These are phyloP conservation scores for Gryon sp. DNA, from an alignment of 1,140 invertebrate species.

Conservation along the genomic window DNA sequence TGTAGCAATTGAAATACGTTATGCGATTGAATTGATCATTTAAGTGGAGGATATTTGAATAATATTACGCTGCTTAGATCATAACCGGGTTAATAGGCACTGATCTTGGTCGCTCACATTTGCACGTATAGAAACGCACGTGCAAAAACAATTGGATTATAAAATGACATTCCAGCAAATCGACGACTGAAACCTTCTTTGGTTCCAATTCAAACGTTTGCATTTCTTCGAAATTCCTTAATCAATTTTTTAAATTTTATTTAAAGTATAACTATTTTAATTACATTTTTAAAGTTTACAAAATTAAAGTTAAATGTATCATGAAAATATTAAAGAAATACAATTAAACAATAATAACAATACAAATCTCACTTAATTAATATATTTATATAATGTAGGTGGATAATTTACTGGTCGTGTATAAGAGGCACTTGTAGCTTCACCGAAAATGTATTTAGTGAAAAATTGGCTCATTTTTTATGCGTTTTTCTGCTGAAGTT, in stretches of 20 bases:
- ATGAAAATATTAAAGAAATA: too few species aligned
- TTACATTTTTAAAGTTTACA: too few species aligned
- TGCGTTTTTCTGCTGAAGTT: background rate
- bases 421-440: too few species aligned
- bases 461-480: background rate
- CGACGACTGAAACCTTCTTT: conserved; percentile 31
- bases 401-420: background rate
- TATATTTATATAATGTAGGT: too few species aligned
- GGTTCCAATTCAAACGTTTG: conserved; percentile 7
- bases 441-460: background rate
- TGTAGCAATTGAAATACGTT: background rate
- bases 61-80: conserved; percentile 14
- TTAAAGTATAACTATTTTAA: too few species aligned
- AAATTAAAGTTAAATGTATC: too few species aligned
- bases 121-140: conserved; percentile 34
- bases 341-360: too few species aligned
- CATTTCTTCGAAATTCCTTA: conserved; percentile 28
- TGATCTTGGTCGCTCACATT: conserved; percentile 17
- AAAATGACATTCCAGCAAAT: conserved; percentile 35
- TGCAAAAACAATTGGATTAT: conserved; percentile 57
- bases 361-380: too few species aligned
- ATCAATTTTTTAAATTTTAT: conserved; percentile 7
- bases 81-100: conserved; percentile 50
- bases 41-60: conserved; percentile 33
- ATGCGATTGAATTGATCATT: conserved; percentile 18